phyloP scores from a whole-genome alignment of 2,888 invertebrate species.

The Phalangium opilio region DNA sequence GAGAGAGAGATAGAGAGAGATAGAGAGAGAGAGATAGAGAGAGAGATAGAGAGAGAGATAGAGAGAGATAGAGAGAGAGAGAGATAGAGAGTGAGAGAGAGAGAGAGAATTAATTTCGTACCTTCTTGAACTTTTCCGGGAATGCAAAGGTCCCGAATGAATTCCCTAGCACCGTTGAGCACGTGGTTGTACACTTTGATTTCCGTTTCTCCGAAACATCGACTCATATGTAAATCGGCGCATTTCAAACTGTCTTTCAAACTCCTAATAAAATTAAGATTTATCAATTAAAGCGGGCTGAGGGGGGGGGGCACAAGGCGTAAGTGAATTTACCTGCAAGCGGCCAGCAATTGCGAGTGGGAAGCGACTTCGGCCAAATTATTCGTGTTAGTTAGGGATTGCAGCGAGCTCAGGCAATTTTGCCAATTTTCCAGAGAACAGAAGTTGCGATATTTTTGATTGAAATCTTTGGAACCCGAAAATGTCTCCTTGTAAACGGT shows the following conservation, averaged over 20 bases:
- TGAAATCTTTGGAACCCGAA: too few relatives aligned
- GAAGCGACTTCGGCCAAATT: slow-evolving; percentile 11
- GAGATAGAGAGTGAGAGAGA: too few relatives aligned
- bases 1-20: too few relatives aligned
- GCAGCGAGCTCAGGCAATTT: slow-evolving; percentile 8
- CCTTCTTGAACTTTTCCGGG: slow-evolving; percentile 16
- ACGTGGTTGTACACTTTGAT: slow-evolving; percentile 18
- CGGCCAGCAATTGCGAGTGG: slow-evolving; percentile 6
- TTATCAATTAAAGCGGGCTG: too few relatives aligned
- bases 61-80: too few relatives aligned
- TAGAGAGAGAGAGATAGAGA: too few relatives aligned
- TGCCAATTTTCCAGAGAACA: slow-evolving; percentile 12
- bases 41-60: too few relatives aligned
- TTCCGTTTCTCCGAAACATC: slow-evolving; percentile 17
- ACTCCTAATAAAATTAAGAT: slow-evolving; percentile 3
- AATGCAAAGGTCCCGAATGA: slow-evolving; percentile 16
- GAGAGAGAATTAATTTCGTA: slow-evolving; percentile 7
- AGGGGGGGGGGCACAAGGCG: too few relatives aligned
- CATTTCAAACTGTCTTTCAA: slow-evolving; percentile 15
- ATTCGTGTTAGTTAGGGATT: slow-evolving; percentile 9
- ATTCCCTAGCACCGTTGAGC: slow-evolving; percentile 18
- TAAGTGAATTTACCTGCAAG: slow-evolving; percentile 10
- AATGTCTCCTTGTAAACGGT: too few relatives aligned
- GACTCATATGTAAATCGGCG: slow-evolving; percentile 16
- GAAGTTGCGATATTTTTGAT: too few relatives aligned